Evolutionary conservation across 92 coral and sea anemone genomes (phyloP), one percentile per base, ranked within the genome.

Genomic region (Phenganax stokvisi): DNA sequence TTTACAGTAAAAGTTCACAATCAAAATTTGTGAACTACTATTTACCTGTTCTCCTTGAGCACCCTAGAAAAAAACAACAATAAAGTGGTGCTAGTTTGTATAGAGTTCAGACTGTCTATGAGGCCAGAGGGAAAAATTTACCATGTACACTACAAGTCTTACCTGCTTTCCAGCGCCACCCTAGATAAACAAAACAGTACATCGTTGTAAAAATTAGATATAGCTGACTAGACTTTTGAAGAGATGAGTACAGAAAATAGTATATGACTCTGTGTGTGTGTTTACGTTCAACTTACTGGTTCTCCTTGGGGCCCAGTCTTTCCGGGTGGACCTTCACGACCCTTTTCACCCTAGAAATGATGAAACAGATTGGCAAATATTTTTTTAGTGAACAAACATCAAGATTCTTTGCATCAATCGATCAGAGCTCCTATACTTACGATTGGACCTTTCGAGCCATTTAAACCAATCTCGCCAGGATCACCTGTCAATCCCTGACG

Each of bases 31-130:
- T 59, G 27, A 59, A 37, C 47, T 37, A 37, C 5, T 37, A 51
- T 17, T 6, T 54, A 79, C 83, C 83, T 79, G 63, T 65, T 62
- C 74, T 9, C 83, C 83, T 16, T n/a, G 74, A 15, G 74, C 51
- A 62, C 83, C 83, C 83, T 79, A n/a, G 53, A 62, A 37, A 10
- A 20, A 61, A 59, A 79, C 58, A 37, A 13, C 47, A 68, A 56
- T 3, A 76, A 57, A 30, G 37, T 20, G 70, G 9, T 61, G 25
- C 25, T 28, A 61, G 25, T 17, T 17, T 15, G 28, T 61, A 5
- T 3, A 61, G 25, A 61, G 67, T 7, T 7, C 10, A 10, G 31
- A 64, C 30, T 37, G 69, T 17, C 37, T n/a, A 13, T 31, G 54
- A 47, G 9, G 7, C 44, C 6, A 44, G 15, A 12, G 13, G 16